Evolutionary conservation across 2,888 invertebrate species (phyloP), one percentile per base, ranked within the genome.

Genomic region (Lottia gigantea): DNA sequence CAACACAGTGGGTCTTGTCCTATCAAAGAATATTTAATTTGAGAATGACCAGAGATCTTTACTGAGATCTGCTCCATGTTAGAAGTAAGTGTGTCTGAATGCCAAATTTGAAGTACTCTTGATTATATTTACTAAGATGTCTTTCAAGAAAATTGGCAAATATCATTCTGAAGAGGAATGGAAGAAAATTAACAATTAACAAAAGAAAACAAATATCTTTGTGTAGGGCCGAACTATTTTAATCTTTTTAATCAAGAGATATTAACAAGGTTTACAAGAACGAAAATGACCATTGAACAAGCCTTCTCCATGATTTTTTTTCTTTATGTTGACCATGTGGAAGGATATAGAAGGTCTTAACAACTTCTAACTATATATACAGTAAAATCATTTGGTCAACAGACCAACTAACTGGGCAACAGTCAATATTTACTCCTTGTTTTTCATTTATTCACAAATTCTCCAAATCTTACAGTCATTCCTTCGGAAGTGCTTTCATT

Each of bases 361-460:
- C 19, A 19, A 23, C 14, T 23, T 55, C 55, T 55, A 23, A 55
- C 55, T 23, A 11, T 55, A 55, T 55, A 19, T 55, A 55, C 23
- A 23, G 19, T 55, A 19, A 55, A 55, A 55, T 55, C 55, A 55
- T 19, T 23, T 55, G 55, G 23, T 55, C 55, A 55, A 55, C 55
- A 55, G 23, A 55, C 55, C 14, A 23, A 23, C 55, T 23, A 55
- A 19, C 55, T 40, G 40, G 40, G 11, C 40, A 40, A 55, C 23
- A 23, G 55, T 55, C 55, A 55, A 55, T 55, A 55, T 55, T 55
- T 19, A 55, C 11, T 55, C 55, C 11, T 11, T 23, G 55, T 40
- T 40, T 40, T 40, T 40, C 40, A 40, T 40, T 40, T 40, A 40
- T 40, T 40, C 40, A 40, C 40, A 40, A 40, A 40, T 40, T 40